Evolutionary conservation across 1,140 invertebrate genomes (phyloP).

Genomic region (Leptinotarsa lineolata): DNA sequence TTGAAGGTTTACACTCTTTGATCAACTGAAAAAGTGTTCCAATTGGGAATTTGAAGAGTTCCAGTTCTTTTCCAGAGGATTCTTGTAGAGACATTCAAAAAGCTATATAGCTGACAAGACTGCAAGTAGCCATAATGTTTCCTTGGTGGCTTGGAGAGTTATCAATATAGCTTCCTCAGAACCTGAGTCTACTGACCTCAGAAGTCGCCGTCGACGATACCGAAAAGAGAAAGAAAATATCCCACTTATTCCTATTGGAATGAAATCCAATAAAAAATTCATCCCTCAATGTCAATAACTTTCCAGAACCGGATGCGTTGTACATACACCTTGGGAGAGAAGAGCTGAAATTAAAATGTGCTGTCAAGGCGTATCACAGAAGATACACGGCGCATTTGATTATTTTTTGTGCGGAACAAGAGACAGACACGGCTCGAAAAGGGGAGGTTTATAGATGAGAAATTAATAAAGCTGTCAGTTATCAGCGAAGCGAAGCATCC

Average conservation of each 20-base stretch:
- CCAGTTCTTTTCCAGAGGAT: no score
- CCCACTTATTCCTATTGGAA: background rate
- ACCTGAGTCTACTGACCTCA: no score
- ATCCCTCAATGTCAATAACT: conserved; percentile 10
- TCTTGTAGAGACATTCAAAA: no score
- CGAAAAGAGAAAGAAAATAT: background rate
- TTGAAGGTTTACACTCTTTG: no score
- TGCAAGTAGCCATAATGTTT: no score
- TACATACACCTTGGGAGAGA: background rate
- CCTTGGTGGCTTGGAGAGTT: no score
- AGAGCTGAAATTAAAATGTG: conserved; percentile 37
- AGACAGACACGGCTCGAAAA: conserved; percentile 52
- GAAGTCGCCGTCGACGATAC: no score
- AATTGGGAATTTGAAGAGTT: no score
- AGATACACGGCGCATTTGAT: conserved; percentile 32
- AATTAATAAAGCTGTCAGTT: conserved; percentile 79
- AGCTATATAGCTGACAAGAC: no score
- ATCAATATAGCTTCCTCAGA: no score
- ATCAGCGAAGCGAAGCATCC: conserved; percentile 55
- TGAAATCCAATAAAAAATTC: conserved; percentile 2
- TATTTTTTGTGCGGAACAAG: conserved; percentile 32
- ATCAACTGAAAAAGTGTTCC: no score
- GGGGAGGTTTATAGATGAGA: conserved; percentile 56
- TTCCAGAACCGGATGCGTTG: conserved; percentile 10
- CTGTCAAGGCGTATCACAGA: conserved; percentile 38